phyloP scores from a whole-genome alignment of 1,140 invertebrate genomes.

The Proales similis region DNA sequence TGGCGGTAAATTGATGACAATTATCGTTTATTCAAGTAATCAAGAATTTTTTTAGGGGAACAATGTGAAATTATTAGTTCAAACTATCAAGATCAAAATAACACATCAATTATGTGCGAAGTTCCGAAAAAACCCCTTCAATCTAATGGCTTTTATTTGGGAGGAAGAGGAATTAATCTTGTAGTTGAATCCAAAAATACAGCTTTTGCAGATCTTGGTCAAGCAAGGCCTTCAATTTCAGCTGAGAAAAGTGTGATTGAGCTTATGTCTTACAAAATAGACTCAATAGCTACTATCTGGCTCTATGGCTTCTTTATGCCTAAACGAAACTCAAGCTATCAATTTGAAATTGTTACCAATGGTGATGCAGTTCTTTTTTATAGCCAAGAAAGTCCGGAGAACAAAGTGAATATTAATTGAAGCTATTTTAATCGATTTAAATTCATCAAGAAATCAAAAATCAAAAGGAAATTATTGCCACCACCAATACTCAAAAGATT shows the following conservation, averaged over 20 bases:
- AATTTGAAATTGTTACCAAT: conserved; percentile 14
- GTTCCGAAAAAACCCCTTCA: background rate
- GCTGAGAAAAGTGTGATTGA: background rate
- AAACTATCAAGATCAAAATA: too few species aligned
- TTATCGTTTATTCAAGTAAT: background rate
- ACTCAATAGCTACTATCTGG: background rate
- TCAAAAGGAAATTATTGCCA: background rate
- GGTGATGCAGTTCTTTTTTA: conserved; percentile 10
- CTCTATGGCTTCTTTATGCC: conserved; percentile 16
- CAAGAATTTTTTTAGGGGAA: conserved; percentile 7
- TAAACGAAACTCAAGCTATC: background rate
- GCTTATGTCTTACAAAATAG: background rate
- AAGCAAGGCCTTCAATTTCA: background rate
- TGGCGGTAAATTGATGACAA: background rate
- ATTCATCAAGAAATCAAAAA: background rate
- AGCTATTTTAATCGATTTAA: background rate
- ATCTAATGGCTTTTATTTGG: background rate
- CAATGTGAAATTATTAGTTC: too few species aligned
- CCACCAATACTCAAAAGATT: background rate
- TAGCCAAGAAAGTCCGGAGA: conserved; percentile 6
- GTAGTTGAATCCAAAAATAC: background rate
- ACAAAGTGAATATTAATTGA: background rate
- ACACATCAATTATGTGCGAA: too few species aligned
- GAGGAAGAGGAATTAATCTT: conserved; percentile 23
- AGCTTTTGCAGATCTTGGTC: background rate